Evolutionary conservation across 2,113 vertebrate genomes (phyloP).

Genomic region (Peromyscus leucopus): DNA sequence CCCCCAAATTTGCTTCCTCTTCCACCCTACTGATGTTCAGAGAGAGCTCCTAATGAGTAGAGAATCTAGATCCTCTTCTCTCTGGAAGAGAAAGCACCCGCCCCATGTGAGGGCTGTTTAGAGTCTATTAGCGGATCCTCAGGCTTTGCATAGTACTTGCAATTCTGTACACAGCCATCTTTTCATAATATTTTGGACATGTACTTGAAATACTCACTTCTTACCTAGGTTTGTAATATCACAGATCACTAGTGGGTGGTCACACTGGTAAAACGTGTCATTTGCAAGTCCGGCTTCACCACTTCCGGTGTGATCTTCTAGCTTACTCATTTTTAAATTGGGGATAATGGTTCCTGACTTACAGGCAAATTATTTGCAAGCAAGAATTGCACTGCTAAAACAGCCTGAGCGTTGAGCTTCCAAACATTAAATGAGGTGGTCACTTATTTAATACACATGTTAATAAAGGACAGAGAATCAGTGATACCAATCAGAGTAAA

Average conservation of each 20-base stretch:
- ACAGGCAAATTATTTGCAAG: slow-evolving; percentile 38
- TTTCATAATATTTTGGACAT: neutral
- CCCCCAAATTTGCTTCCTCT: neutral
- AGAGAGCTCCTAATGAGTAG: slow-evolving; percentile 16
- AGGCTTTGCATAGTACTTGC: neutral
- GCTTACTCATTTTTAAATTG: slow-evolving; percentile 25
- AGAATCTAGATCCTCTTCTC: neutral
- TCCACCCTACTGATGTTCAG: neutral
- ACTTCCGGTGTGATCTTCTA: slow-evolving; percentile 27
- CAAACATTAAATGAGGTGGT: slow-evolving; percentile 18
- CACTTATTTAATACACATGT: slow-evolving; percentile 43
- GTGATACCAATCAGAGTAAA: neutral
- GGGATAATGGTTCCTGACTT: neutral
- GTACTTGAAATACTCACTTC: neutral
- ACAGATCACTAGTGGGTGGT: neutral
- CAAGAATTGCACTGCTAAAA: neutral
- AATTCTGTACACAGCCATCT: neutral
- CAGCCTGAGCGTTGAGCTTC: neutral
- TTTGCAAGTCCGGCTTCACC: slow-evolving; percentile 18
- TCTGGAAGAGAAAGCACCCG: slow-evolving; percentile 8
- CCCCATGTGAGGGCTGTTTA: neutral
- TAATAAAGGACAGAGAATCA: slow-evolving; percentile 25
- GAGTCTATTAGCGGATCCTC: neutral
- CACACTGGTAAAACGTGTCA: slow-evolving; percentile 14
- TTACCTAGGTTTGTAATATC: neutral